Conservation (phyloP, 2,888 invertebrate genomes). For the Bibio marci region DNA sequence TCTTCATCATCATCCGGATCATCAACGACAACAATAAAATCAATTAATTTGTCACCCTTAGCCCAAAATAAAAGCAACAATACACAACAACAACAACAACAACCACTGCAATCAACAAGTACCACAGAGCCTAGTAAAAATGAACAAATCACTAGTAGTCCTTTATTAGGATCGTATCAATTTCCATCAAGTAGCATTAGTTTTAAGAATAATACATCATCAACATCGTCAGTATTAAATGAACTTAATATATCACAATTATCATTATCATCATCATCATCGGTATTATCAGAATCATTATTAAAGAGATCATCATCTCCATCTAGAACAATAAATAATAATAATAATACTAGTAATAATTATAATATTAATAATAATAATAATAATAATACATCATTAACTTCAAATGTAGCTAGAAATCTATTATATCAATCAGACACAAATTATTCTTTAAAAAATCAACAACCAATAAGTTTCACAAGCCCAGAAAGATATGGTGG, state of each 20-base stretch:
- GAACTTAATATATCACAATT: conserved; percentile 4
- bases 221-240: conserved; percentile 1
- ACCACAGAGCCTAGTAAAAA: conserved; percentile 14
- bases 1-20: conserved; percentile 9
- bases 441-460: conserved; percentile 22
- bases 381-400: conserved; percentile 8
- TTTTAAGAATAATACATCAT: conserved; percentile 3
- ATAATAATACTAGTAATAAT: conserved; percentile 6
- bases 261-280: conserved; percentile 4
- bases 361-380: too few species aligned
- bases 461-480: not conserved
- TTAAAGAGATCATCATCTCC: conserved; percentile 17
- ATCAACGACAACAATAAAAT: conserved; percentile 16
- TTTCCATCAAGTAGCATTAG: conserved; percentile 11
- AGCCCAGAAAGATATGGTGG: not conserved
- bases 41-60: conserved; percentile 17
- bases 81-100: conserved; percentile 7
- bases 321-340: conserved; percentile 18
- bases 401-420: conserved; percentile 16
- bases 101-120: conserved; percentile 9
- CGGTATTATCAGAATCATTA: conserved; percentile 7
- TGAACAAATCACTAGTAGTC: conserved; percentile 12
- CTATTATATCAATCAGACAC: conserved; percentile 17
- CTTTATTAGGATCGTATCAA: conserved; percentile 13
- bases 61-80: conserved; percentile 9